Conservation (phyloP, 2,888 invertebrate genomes). For the Hydrotaea cyrtoneurina region DNA sequence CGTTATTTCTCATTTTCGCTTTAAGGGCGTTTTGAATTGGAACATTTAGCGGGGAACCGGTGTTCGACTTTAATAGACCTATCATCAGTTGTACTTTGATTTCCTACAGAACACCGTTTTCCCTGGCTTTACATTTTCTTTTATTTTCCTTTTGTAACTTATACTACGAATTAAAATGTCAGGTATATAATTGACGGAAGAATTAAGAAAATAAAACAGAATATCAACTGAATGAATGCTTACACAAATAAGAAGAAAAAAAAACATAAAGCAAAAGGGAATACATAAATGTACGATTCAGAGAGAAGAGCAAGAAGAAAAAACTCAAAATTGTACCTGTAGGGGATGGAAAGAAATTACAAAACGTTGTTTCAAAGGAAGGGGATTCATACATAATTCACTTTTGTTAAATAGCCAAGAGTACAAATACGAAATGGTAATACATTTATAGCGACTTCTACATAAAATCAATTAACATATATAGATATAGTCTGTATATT, state of each 20-base stretch:
- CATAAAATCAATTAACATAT: slow-evolving; percentile 23
- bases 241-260: neutral
- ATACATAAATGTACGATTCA: neutral
- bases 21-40: no score
- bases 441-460: slow-evolving; percentile 15
- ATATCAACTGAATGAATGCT: slow-evolving; percentile 19
- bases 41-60: no score
- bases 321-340: neutral
- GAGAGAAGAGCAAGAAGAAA: neutral
- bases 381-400: slow-evolving; percentile 10
- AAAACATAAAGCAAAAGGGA: slow-evolving; percentile 10
- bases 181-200: slow-evolving; percentile 31
- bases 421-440: neutral
- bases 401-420: slow-evolving; percentile 3
- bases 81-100: neutral
- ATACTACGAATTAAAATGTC: slow-evolving; percentile 40
- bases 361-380: neutral
- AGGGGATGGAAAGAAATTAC: neutral
- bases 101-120: neutral
- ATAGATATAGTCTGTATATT: neutral
- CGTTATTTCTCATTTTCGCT: no score
- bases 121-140: no score
- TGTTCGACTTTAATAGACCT: no score
- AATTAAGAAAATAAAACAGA: slow-evolving; percentile 35
- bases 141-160: neutral